These are phyloP conservation scores for Poeciliopsis turneri DNA, from an alignment of 2,797 vertebrate species.

Conservation along the genomic window DNA sequence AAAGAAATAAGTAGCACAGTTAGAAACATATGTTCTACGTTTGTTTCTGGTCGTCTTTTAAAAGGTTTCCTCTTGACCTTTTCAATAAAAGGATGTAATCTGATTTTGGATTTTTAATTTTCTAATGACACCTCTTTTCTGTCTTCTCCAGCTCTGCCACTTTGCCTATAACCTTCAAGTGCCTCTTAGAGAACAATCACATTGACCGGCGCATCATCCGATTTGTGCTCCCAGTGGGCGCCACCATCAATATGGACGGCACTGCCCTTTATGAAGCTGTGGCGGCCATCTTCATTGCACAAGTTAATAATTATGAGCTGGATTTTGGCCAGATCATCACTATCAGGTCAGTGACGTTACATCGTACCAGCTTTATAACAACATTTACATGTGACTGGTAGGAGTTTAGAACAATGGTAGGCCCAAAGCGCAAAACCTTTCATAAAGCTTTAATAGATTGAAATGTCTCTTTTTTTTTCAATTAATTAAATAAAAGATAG, in stretches of 20 bases:
- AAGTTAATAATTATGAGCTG: conserved; percentile 96
- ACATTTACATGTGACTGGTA: not conserved
- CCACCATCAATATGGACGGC: conserved; percentile 98
- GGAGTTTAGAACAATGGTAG: not conserved
- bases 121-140: not conserved
- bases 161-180: conserved; percentile 98
- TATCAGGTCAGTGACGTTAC: conserved; percentile 84
- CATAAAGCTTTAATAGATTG: not conserved
- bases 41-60: not conserved
- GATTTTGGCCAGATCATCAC: conserved; percentile 97
- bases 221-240: conserved; percentile 93
- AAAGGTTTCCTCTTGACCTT: not conserved
- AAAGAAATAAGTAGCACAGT: conserved; percentile 20
- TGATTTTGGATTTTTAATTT: not conserved
- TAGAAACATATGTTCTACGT: not conserved
- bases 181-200: conserved; percentile 96
- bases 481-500: not conserved
- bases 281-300: conserved; percentile 95
- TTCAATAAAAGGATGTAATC: not conserved
- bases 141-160: conserved; percentile 88
- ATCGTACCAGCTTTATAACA: not conserved
- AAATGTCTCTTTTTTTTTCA: not conserved
- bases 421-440: not conserved
- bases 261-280: conserved; percentile 94
- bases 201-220: conserved; percentile 94